A percentile compares a stretch with the other conserved stretches of the same genome.
phyloP scores from a whole-genome alignment of 1,140 invertebrate genomes.

The Myzus persicae region DNA sequence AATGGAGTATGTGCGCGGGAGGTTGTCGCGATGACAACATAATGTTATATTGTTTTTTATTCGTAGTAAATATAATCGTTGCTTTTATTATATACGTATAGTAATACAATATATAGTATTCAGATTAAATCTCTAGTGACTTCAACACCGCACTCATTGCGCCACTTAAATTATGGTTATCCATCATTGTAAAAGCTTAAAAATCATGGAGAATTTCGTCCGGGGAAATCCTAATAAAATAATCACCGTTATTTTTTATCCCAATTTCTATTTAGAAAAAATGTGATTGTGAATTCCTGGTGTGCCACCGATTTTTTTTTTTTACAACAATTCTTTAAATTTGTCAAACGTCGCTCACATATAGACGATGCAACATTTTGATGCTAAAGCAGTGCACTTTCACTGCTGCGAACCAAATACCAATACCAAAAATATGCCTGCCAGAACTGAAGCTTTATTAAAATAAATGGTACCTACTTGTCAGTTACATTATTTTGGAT shows the following conservation, averaged over 20 bases:
- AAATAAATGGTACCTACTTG: neutral
- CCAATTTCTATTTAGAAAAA: neutral
- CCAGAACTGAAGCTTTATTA: neutral
- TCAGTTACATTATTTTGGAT: neutral
- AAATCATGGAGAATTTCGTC: neutral
- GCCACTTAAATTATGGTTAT: neutral
- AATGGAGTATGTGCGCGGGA: neutral
- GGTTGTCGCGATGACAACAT: neutral
- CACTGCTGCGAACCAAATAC: neutral
- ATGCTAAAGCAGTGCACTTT: neutral
- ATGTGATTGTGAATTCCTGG: neutral
- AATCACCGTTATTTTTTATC: neutral
- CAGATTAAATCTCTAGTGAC: neutral
- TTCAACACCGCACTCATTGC: neutral
- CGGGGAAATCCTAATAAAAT: neutral
- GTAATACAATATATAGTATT: neutral
- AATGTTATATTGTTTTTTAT: slow-evolving; percentile 16
- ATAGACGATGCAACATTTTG: neutral
- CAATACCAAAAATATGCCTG: neutral
- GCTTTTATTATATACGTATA: neutral
- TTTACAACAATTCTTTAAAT: neutral
- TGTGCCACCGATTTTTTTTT: too few species aligned
- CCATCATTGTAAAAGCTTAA: neutral
- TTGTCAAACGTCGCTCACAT: neutral
- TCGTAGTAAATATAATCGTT: neutral